phyloP scores from a whole-genome alignment of 2,888 invertebrate genomes.

The Megaustenia siamemsis region DNA sequence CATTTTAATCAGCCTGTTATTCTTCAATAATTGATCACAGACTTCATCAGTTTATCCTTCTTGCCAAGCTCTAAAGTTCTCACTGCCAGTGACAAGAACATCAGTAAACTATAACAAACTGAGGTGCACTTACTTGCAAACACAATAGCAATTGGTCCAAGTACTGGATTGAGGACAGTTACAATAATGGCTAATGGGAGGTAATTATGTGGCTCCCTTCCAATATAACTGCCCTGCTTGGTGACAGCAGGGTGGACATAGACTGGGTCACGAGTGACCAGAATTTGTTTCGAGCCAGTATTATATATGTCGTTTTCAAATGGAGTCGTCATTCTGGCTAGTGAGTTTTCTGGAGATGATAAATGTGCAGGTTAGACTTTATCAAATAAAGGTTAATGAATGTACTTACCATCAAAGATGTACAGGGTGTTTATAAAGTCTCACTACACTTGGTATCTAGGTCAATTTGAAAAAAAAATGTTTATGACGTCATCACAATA shows the following conservation, averaged over 20 bases:
- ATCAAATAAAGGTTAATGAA: too few relatives aligned
- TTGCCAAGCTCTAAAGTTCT: too few relatives aligned
- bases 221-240: slow-evolving; percentile 70
- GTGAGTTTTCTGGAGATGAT: background rate
- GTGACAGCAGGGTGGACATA: slow-evolving; percentile 71
- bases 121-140: slow-evolving; percentile 68
- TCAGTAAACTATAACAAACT: background rate
- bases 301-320: slow-evolving; percentile 55
- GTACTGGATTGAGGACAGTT: slow-evolving; percentile 68
- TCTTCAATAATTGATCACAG: too few relatives aligned
- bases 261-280: slow-evolving; percentile 73
- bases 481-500: too few relatives aligned
- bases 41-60: too few relatives aligned
- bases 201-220: slow-evolving; percentile 69
- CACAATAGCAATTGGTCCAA: slow-evolving; percentile 70
- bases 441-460: too few relatives aligned
- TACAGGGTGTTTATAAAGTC: too few relatives aligned
- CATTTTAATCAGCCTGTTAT: too few relatives aligned
- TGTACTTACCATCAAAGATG: too few relatives aligned
- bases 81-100: background rate
- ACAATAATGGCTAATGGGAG: slow-evolving; percentile 66
- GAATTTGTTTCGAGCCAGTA: slow-evolving; percentile 66
- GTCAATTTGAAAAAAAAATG: too few relatives aligned
- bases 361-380: too few relatives aligned
- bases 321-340: slow-evolving; percentile 54